Conservation (phyloP, 2,797 vertebrate species). For the Eleutherodactylus coqui region DNA sequence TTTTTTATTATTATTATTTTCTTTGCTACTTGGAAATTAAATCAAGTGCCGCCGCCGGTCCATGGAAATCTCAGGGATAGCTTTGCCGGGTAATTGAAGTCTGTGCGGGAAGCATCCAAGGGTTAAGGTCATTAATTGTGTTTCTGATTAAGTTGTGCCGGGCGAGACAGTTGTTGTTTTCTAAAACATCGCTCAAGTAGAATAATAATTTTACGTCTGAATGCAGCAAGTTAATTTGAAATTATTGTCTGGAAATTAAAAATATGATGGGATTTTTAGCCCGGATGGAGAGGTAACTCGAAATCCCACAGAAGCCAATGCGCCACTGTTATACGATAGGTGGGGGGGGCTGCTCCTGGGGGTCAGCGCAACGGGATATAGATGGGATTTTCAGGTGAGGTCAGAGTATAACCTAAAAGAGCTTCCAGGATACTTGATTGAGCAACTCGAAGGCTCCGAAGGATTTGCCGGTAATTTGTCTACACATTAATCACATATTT, state of each 20-base stretch:
- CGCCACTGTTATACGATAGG: background rate
- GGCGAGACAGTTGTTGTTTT: slow-evolving; percentile 71
- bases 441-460: background rate
- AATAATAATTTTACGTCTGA: slow-evolving; percentile 64
- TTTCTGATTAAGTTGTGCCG: slow-evolving; percentile 73
- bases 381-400: background rate
- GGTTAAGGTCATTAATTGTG: slow-evolving; percentile 75
- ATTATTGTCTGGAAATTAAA: slow-evolving; percentile 66
- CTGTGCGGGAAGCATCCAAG: slow-evolving; percentile 32
- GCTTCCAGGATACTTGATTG: background rate
- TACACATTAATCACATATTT: background rate
- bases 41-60: background rate
- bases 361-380: background rate
- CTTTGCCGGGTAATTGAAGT: slow-evolving; percentile 16
- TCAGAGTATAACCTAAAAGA: background rate
- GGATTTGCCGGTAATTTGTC: background rate
- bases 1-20: background rate
- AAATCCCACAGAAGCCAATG: background rate
- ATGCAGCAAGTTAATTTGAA: slow-evolving; percentile 63
- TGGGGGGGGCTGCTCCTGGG: background rate
- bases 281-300: background rate
- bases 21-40: background rate
- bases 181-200: slow-evolving; percentile 72
- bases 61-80: background rate
- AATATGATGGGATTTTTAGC: slow-evolving; percentile 33